These are phyloP conservation scores for Thamnophis elegans DNA, from an alignment of 2,797 vertebrate species.

Conservation along the genomic window DNA sequence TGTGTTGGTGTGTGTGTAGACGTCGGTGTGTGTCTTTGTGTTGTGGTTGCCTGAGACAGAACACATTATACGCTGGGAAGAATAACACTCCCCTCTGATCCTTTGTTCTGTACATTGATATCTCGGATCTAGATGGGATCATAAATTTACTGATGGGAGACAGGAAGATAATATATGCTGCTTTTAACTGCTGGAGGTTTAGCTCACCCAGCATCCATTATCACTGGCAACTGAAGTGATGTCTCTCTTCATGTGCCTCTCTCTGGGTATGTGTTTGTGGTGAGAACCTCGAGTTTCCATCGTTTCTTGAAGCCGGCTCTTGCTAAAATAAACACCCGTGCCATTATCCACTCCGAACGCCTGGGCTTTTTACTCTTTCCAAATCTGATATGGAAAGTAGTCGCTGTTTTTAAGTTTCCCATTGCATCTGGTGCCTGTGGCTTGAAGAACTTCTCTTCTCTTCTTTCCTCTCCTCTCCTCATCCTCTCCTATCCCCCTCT, in stretches of 20 bases:
- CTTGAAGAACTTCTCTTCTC: not conserved
- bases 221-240: slow-evolving; percentile 58
- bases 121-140: slow-evolving; percentile 60
- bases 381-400: not conserved
- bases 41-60: too few species aligned
- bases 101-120: slow-evolving; percentile 66
- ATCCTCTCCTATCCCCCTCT: too few species aligned
- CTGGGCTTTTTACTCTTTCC: slow-evolving; percentile 4
- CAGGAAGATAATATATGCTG: slow-evolving; percentile 60
- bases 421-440: not conserved
- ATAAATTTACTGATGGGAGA: slow-evolving; percentile 69
- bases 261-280: not conserved
- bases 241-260: slow-evolving; percentile 4
- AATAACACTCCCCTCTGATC: slow-evolving; percentile 51
- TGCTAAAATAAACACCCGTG: slow-evolving; percentile 76
- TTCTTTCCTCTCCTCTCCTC: not conserved
- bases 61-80: not conserved
- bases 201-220: slow-evolving; percentile 73
- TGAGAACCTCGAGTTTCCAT: slow-evolving; percentile 37
- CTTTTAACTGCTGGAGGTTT: slow-evolving; percentile 59
- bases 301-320: slow-evolving; percentile 43
- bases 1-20: too few species aligned
- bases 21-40: not conserved
- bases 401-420: not conserved
- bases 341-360: slow-evolving; percentile 53